Percentiles rank a stretch among this genome's conserved stretches.
phyloP scores from a whole-genome alignment of 2,113 vertebrate genomes.

The Sinocyclocheilus rhinocerous region DNA sequence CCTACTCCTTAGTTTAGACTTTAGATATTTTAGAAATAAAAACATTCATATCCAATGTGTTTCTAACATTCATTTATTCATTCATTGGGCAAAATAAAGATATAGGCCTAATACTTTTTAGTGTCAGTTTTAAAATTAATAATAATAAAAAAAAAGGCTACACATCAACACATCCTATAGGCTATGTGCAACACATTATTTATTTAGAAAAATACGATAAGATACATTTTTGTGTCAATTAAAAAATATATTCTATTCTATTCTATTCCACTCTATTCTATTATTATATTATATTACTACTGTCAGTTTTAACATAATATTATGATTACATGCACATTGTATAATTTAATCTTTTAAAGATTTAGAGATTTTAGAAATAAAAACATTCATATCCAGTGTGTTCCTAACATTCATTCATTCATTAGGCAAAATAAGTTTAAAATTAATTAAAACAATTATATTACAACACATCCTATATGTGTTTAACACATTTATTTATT shows the following conservation, averaged over 20 bases:
- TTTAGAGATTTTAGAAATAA: background rate
- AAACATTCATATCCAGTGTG: background rate
- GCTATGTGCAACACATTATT: too few relatives aligned
- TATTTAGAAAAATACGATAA: too few relatives aligned
- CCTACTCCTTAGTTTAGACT: slow-evolving; percentile 6
- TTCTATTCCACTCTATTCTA: background rate
- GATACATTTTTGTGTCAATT: background rate
- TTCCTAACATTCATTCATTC: background rate
- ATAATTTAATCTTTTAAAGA: background rate
- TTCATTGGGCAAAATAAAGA: background rate
- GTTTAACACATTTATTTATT: background rate
- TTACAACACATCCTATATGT: background rate
- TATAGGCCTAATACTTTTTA: background rate
- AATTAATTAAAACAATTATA: background rate
- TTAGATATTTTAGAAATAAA: background rate
- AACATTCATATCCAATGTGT: background rate
- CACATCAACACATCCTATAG: too few relatives aligned
- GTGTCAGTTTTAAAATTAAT: too few relatives aligned
- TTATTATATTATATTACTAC: background rate
- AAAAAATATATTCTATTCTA: background rate
- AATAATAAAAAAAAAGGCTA: too few relatives aligned
- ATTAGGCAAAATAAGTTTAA: too few relatives aligned
- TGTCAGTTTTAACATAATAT: background rate
- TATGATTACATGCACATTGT: background rate
- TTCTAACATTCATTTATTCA: background rate